These are phyloP conservation scores for Nysson spinosus DNA, from an alignment of 2,888 invertebrate species.

Conservation along the genomic window DNA sequence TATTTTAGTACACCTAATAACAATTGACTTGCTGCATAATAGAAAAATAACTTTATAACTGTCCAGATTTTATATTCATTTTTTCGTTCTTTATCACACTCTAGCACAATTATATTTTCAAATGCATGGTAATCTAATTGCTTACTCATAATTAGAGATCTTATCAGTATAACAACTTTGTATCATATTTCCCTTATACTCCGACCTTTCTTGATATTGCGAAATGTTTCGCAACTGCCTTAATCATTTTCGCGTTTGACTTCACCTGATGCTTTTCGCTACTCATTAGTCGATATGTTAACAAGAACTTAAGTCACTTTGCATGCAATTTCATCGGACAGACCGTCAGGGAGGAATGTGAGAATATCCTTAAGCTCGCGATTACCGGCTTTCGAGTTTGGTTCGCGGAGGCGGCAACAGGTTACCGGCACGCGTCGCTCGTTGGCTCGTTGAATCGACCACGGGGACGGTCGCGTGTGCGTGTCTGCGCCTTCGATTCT, in stretches of 20 bases:
- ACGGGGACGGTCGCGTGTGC: constrained; percentile 58
- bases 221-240: not conserved
- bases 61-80: too few relatives aligned
- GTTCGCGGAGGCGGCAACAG: constrained; percentile 61
- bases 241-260: not conserved
- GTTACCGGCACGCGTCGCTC: constrained; percentile 62
- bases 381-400: constrained; percentile 61
- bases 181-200: too few relatives aligned
- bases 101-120: too few relatives aligned
- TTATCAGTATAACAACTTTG: too few relatives aligned
- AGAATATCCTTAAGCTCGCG: constrained; percentile 56
- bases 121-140: too few relatives aligned
- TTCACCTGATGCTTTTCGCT: not conserved
- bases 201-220: too few relatives aligned
- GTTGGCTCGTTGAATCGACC: constrained; percentile 54
- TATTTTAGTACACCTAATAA: too few relatives aligned
- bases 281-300: constrained; percentile 7
- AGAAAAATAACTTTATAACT: too few relatives aligned
- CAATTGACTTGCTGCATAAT: too few relatives aligned
- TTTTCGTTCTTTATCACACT: too few relatives aligned
- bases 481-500: constrained; percentile 58
- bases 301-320: not conserved
- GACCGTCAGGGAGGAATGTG: constrained; percentile 41
- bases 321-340: constrained; percentile 21
- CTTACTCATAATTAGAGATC: too few relatives aligned